These are phyloP conservation scores for Acronicta aceris DNA, from an alignment of 2,888 invertebrate genomes.

Conservation along the genomic window DNA sequence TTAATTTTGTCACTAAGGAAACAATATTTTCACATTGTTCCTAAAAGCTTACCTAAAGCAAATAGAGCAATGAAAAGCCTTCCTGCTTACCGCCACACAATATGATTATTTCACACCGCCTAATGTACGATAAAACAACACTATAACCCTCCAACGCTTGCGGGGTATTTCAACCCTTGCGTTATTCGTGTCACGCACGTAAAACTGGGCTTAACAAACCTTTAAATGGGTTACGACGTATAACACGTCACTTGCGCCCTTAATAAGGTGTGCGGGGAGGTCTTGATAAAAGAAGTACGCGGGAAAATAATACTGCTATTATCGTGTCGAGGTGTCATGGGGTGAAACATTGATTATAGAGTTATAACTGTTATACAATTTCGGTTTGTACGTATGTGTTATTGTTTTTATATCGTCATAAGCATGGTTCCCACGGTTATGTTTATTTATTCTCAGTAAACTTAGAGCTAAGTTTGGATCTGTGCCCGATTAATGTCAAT, in stretches of 20 bases:
- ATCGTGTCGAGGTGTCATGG: conserved; percentile 6
- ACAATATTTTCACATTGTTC: not conserved
- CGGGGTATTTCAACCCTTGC: conserved; percentile 23
- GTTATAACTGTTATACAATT: not conserved
- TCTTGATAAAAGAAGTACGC: conserved; percentile 30
- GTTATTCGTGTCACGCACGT: conserved; percentile 46
- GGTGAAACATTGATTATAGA: conserved; percentile 22
- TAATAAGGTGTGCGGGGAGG: conserved; percentile 41
- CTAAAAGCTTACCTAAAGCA: not conserved
- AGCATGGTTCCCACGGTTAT: no score
- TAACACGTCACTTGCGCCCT: conserved; percentile 31
- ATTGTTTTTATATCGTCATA: no score
- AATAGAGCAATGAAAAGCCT: not conserved
- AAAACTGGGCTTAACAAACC: conserved; percentile 41
- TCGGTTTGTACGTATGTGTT: not conserved
- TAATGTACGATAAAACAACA: conserved; percentile 20
- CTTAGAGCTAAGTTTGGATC: no score
- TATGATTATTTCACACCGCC: conserved; percentile 21
- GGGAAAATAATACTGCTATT: conserved; percentile 23
- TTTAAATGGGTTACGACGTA: conserved; percentile 47
- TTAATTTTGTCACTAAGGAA: not conserved
- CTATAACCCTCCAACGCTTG: conserved; percentile 26
- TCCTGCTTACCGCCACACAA: not conserved
- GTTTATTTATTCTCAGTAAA: not conserved
- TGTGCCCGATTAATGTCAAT: no score